Base-by-base conservation (phyloP, 2,888 invertebrate species). In the Apamea epomidion region DNA sequence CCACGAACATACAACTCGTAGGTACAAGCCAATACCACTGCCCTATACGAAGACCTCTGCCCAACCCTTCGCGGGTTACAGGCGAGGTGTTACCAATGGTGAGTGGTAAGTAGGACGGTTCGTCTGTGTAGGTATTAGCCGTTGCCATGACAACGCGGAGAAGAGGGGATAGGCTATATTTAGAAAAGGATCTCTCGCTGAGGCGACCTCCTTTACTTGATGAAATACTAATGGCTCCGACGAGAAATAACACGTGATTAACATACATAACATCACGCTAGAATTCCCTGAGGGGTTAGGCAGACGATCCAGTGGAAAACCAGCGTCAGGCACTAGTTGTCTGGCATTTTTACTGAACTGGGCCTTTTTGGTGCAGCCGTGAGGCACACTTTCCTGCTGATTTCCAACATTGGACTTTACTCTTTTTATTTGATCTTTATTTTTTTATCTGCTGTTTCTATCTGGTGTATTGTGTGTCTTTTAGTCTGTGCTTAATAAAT, bases 101-200 rank as follows among this genome's bases (percentile, higher is more conserved):
- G 45, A 65, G n/a, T 78, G 21, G 12, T 78, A 54, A 71, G 32
- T 71, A 18, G 21, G 32, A 42, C 32, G 37, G 42, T 68, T 48
- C n/a, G 54, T 65, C 48, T n/a, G 58, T 60, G 58, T 68, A 68
- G 12, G n/a, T 82, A 72, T 69, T 29, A 72, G 7, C 12, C 51
- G 78, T 83, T 64, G 18, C 58, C 69, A 80, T 64, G 80, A 16
- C 83, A 75, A 83, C 83, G 37, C 4, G 21, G 16, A 0, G 51
- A 42, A 60, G 64, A 14, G 58, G 51, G 64, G 25, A 29, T 10
- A 5, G 14, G 14, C 32, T 83, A 83, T 74, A 74, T 83, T 72
- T 80, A 80, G 84, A 79, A n/a, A n/a, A 72, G 42, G n/a, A 74
- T 64, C 68, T 74, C 78, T 60, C 32, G 29, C 37, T 25, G 37